Conservation (phyloP, 92 coral and sea anemone genomes). For the Epizoanthus fatuus region DNA sequence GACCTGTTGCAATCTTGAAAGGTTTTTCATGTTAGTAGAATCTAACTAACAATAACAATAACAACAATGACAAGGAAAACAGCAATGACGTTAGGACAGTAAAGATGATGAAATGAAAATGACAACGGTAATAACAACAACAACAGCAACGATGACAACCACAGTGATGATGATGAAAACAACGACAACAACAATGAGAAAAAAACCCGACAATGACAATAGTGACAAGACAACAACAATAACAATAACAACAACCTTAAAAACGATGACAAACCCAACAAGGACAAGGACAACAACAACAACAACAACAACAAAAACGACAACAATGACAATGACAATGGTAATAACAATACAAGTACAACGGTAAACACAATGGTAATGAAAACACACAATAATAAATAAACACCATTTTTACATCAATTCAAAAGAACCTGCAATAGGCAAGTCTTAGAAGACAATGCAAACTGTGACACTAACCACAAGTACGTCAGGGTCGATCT, state of each 20-base stretch:
- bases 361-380: neutral
- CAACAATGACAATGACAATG: neutral
- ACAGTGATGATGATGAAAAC: too few relatives aligned
- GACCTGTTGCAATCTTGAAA: too few relatives aligned
- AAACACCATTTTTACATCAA: neutral
- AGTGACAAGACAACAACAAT: neutral
- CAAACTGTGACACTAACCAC: conserved; percentile 76
- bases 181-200: neutral
- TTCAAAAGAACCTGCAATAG: neutral
- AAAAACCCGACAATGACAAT: neutral
- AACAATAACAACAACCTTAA: neutral
- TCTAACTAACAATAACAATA: too few relatives aligned
- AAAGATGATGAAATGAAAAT: neutral
- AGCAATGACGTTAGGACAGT: too few relatives aligned
- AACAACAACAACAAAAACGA: neutral
- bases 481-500: conserved; percentile 94
- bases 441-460: too few relatives aligned
- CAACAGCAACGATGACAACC: neutral
- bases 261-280: neutral
- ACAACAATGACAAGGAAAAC: too few relatives aligned
- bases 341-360: neutral
- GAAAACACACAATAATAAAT: neutral
- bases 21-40: too few relatives aligned
- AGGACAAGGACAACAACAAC: neutral
- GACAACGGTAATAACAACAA: neutral